Evolutionary conservation across 2,113 vertebrate genomes (phyloP), one percentile per base, ranked within the genome.

Genomic region (Triplophysa dalaica): DNA sequence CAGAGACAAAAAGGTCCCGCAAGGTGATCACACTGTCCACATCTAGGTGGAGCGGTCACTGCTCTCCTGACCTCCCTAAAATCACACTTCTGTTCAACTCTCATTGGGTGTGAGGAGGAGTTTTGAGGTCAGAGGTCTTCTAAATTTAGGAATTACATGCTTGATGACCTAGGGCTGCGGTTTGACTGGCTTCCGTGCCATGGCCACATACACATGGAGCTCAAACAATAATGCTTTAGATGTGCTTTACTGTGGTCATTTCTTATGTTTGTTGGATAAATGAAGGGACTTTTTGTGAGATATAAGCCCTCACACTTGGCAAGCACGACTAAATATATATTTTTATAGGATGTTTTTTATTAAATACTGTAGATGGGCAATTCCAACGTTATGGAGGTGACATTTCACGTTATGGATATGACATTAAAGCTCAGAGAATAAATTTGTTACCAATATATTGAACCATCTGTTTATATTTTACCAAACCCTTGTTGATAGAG

Each of bases 21-120:
- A 66, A 70, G 65, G 78, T 80, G 75, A 54, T 81, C 80, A 82
- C 75, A 76, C 70, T 45, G 38, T 68, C n/a, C 13, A 74, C 21
- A 10, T 45, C 43, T 65, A 29, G 61, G 52, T 43, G n/a, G 38
- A 64, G 68, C 33, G 82, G 76, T 80, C 62, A 83, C 29, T 79
- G 54, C 50, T 29, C 17, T 14, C 63, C 24, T 16, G 22, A 60
- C 56, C 48, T 77, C 21, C 48, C 26, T 50, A 48, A 66, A 45
- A 41, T 69, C 58, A 79, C 81, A 81, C 81, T 63, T 75, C 63
- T 75, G 50, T 38, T 61, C 17, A 29, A 50, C 63, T 66, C 38
- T 24, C 4, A 58, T 75, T 38, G 41, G 65, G 12, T 80, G 78
- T 52, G 11, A 63, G 33, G 33, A 38, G 6, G 33, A 12, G 33